Base-by-base conservation (phyloP, 2,888 invertebrate genomes). In the Venustoraphidia nigricollis region DNA sequence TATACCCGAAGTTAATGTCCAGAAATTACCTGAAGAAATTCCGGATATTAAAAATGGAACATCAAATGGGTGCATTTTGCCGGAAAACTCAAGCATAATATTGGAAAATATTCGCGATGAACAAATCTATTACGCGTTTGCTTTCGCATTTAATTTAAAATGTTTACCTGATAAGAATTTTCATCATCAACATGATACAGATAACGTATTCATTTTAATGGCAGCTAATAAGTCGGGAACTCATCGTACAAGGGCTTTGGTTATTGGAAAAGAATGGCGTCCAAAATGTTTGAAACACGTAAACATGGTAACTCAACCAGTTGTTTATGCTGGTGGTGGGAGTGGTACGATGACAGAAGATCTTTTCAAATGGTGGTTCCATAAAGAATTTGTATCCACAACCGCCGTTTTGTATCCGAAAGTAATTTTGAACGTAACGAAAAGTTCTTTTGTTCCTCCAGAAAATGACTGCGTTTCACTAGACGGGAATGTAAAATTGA, bases 311-410 rank as follows among this genome's bases (percentile, higher is more conserved):
- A 69, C 65, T 44, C 70, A 70, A 51, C 70, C 70, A 8, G 69
- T 70, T 4, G 65, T 70, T 10, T 70, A 70, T 52, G 70, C 69
- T 1, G 69, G 69, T 1, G 70, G 68, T 6, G 70, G 69, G 11
- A 63, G 62, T 27, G 69, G 68, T 8, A 59, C 59, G 2, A 55
- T 68, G 2, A 69, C 68, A 1, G 59, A 65, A 2, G 69, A 69
- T 46, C 60, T 70, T 9, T 69, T 70, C 50, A 60, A 65, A 8
- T 70, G 70, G 69, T 71, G 70, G 70, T 69, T 71, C 46, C 66
- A 65, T 46, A 61, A 63, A n/a, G 69, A 70, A 53, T 69, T 71
- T 51, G 66, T 64, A 0, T 65, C 68, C 1, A 66, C 68, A 0
- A 69, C 68, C 0, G 57, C 67, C 53, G 65, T 68, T 9, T 61